Conservation (phyloP, 1,140 invertebrate genomes). For the Scylla paramamosain region DNA sequence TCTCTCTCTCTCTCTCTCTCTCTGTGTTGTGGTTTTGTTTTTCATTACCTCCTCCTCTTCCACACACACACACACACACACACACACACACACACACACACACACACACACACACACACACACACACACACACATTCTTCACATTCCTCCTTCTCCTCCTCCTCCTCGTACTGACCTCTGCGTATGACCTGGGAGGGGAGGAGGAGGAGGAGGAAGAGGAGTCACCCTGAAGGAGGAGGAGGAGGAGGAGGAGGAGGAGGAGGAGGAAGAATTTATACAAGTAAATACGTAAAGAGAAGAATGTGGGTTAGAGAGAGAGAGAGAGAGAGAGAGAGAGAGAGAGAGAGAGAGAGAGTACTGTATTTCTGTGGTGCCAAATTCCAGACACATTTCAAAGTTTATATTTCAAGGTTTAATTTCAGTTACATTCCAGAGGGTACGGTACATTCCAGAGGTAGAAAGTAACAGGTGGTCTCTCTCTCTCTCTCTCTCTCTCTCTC, state of each 20-base stretch:
- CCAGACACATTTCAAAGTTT: too few species aligned
- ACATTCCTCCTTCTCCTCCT: background rate
- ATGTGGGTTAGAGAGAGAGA: background rate
- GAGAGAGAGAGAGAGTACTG: background rate
- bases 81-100: background rate
- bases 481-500: conserved; percentile 39
- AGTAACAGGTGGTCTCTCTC: background rate
- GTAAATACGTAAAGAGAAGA: background rate
- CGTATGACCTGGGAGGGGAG: background rate
- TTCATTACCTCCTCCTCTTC: background rate
- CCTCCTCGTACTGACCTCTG: background rate
- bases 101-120: conserved; percentile 30
- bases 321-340: background rate
- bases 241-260: background rate
- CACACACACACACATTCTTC: background rate
- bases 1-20: too few species aligned
- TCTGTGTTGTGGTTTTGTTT: background rate
- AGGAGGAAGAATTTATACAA: background rate
- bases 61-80: background rate
- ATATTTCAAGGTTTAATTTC: too few species aligned
- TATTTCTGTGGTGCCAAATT: too few species aligned
- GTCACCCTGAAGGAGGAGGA: background rate
- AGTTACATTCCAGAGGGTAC: too few species aligned
- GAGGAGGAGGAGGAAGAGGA: background rate
- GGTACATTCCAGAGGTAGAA: too few species aligned